Evolutionary conservation across 2,888 invertebrate genomes (phyloP), one percentile per base, ranked within the genome.

Genomic region (Troilus luridus): DNA sequence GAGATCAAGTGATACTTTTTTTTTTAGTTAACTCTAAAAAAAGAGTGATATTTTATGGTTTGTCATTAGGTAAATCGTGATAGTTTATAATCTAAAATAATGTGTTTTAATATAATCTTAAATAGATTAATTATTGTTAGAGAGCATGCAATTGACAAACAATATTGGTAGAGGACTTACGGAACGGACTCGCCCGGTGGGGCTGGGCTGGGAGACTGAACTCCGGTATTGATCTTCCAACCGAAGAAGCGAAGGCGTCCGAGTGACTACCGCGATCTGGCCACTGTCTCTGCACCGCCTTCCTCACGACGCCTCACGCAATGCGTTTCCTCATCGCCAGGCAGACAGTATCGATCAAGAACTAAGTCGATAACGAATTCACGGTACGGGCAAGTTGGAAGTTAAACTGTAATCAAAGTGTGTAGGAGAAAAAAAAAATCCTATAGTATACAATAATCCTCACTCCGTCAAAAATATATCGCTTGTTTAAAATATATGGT

Each of bases 221-320:
- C 72, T n/a, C 85, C 21, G 81, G 56, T 85, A 85, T 85, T 85
- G 85, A 85, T 85, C 85, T 11, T 11, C 19, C 8, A 14, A 8
- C 1, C 14, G 72, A 77, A 41, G 72, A 27, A 77, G 41, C 27
- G 72, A 77, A 41, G 72, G 72, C 72, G 72, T 77, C 72, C 72
- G 72, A 77, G 27, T 56, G 56, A 58, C 85, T 85, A n/a, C 85
- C 85, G n/a, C 85, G 85, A 85, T 85, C 85, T 85, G 85, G 54
- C 81, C 54, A 54, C 81, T 81, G 81, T 85, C 85, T 85, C 56
- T 56, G 56, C 56, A 77, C 17, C 85, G 56, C 56, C n/a, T 58
- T 85, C n/a, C 85, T 21, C 12, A 9, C 56, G 85, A 21, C 56
- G 54, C 85, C 85, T 85, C 85, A 85, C 85, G 85, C 85, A 85